Evolutionary conservation across 1,140 invertebrate species (phyloP), one percentile per base, ranked within the genome.

Genomic region (Meloidogyne hapla): DNA sequence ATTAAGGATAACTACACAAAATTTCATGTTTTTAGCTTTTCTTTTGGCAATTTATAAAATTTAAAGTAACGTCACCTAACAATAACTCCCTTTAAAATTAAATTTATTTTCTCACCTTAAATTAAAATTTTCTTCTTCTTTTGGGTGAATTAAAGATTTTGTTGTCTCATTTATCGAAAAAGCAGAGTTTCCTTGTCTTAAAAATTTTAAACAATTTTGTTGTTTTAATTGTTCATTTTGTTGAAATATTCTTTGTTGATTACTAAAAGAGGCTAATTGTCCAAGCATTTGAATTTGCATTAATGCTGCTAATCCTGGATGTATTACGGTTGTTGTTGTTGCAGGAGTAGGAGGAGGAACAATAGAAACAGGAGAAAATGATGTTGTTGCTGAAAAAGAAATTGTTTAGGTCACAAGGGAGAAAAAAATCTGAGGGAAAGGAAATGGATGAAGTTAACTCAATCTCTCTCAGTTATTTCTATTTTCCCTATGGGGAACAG

Each of bases 221-320:
- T 56, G 48, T 56, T 56, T 2, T 56, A n/a, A 6, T n/a, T n/a
- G 6, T 56, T 56, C 48, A 56, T 56, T 56, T 56, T 56, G 18
- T 56, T 56, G 48, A 56, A 56, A 15, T n/a, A 56, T n/a, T 56
- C n/a, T 56, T 56, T 56, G 48, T 56, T 56, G 48, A 56, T 56
- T 56, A 56, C n/a, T 56, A n/a, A 56, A 56, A 15, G 48, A 56
- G 1, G 48, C 48, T 56, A 56, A 56, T n/a, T 56, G 48, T 56
- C 48, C 48, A 56, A 56, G 48, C 48, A 56, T 56, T 56, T 56
- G 48, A 56, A 56, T 56, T 56, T 56, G 18, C 48, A 56, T 56
- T 56, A 56, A 56, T 8, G 48, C 48, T 8, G 48, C 48, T 56
- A 56, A 56, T 56, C 18, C 48, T 56, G 48, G 48, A 56, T 56